A percentile compares a stretch with the other conserved stretches of the same genome.
Evolutionary conservation across 1,140 invertebrate species (phyloP).

Genomic region (Phocides pigmalion): DNA sequence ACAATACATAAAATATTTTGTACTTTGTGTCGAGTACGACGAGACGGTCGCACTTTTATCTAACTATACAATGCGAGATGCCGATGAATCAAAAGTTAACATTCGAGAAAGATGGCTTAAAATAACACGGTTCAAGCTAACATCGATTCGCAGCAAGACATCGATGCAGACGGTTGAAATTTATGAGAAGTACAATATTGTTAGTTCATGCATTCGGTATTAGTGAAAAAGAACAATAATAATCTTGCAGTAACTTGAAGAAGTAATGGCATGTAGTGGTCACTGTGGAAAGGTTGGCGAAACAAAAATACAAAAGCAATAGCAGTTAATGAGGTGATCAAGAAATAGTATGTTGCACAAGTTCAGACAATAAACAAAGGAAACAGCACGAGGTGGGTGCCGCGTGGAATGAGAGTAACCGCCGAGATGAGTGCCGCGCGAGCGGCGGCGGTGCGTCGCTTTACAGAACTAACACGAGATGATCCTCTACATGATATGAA

Average conservation of each 20-base stretch:
- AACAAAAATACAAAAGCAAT: conserved; percentile 36
- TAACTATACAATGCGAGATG: conserved; percentile 64
- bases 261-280: conserved; percentile 34
- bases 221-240: conserved; percentile 26
- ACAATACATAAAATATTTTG: conserved; percentile 83
- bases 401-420: conserved; percentile 50
- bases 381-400: conserved; percentile 41
- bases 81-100: conserved; percentile 41
- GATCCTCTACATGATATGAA: conserved; percentile 10
- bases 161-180: conserved; percentile 53
- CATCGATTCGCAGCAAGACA: conserved; percentile 32
- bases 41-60: conserved; percentile 64
- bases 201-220: conserved; percentile 49
- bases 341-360: conserved; percentile 4
- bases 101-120: conserved; percentile 24
- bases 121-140: conserved; percentile 28
- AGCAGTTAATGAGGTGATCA: conserved; percentile 36
- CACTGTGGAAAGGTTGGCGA: conserved; percentile 33
- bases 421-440: conserved; percentile 38
- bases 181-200: conserved; percentile 82
- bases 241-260: conserved; percentile 10
- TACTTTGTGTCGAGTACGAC: conserved; percentile 78
- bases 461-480: conserved; percentile 11
- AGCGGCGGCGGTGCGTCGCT: conserved; percentile 39
- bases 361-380: conserved; percentile 15